phyloP scores from a whole-genome alignment of 1,140 invertebrate genomes.

The Popillia japonica region DNA sequence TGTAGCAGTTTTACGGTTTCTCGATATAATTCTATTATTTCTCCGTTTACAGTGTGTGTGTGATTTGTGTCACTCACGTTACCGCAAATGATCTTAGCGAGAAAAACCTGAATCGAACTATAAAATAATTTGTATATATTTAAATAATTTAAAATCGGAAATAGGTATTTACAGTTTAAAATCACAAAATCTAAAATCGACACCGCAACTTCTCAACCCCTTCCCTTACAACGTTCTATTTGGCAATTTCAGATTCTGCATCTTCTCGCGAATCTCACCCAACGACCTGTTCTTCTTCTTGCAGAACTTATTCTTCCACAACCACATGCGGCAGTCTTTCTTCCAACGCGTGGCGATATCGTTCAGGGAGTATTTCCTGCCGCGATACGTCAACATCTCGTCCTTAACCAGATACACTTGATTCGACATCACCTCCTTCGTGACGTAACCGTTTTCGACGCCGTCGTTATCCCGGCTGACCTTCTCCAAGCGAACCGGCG shows the following conservation, averaged over 20 bases:
- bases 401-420: slow-evolving; percentile 48
- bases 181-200: neutral
- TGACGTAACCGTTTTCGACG: slow-evolving; percentile 45
- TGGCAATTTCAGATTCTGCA: slow-evolving; percentile 40
- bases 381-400: slow-evolving; percentile 55
- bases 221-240: neutral
- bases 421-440: slow-evolving; percentile 45
- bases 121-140: slow-evolving; percentile 8
- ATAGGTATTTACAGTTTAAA: neutral
- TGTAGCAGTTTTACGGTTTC: slow-evolving; percentile 1
- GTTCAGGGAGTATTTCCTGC: slow-evolving; percentile 58
- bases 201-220: neutral
- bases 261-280: slow-evolving; percentile 51
- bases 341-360: slow-evolving; percentile 68
- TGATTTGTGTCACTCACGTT: too few relatives aligned
- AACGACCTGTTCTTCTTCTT: slow-evolving; percentile 53
- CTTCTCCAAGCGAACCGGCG: neutral
- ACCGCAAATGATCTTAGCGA: too few relatives aligned
- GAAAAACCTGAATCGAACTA: neutral
- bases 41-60: neutral
- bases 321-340: slow-evolving; percentile 72
- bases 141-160: neutral
- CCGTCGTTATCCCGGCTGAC: neutral
- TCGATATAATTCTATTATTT: slow-evolving; percentile 6
- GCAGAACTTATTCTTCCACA: slow-evolving; percentile 64